Conservation (phyloP, 35 echinoderm and acorn worm species). For the Ptychodera flava region DNA sequence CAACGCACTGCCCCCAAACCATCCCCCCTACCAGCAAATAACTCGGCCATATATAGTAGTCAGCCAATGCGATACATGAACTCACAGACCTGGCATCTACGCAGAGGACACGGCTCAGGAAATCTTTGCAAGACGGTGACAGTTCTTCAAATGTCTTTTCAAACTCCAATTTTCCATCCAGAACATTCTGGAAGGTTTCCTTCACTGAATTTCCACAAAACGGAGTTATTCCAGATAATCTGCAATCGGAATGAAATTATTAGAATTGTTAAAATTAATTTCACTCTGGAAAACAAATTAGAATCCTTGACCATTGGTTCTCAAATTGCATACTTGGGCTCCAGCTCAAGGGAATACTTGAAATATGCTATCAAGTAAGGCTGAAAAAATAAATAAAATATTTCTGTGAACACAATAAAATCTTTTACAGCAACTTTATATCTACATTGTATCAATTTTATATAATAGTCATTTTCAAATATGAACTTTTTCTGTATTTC, state of each 20-base stretch:
- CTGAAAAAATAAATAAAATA: too few species aligned
- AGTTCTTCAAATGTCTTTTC: neutral
- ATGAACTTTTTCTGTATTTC: too few species aligned
- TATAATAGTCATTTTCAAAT: too few species aligned
- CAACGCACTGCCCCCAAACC: neutral
- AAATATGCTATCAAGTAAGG: too few species aligned
- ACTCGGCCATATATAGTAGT: neutral
- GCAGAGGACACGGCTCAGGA: neutral
- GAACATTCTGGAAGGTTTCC: neutral
- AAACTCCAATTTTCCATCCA: neutral
- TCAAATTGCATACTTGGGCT: too few species aligned
- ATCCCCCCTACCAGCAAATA: neutral
- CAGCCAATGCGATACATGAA: neutral
- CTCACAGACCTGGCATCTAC: neutral
- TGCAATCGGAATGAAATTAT: neutral
- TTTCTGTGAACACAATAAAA: too few species aligned
- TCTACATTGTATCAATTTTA: too few species aligned
- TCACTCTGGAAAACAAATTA: too few species aligned
- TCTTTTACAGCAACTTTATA: too few species aligned
- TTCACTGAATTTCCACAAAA: neutral
- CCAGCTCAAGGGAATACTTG: too few species aligned
- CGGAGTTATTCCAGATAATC: neutral
- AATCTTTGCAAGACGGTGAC: neutral
- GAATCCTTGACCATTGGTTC: too few species aligned
- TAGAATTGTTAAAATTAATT: too few species aligned